phyloP scores from a whole-genome alignment of 2,888 invertebrate genomes.

The Lasioglossum pauxillum region DNA sequence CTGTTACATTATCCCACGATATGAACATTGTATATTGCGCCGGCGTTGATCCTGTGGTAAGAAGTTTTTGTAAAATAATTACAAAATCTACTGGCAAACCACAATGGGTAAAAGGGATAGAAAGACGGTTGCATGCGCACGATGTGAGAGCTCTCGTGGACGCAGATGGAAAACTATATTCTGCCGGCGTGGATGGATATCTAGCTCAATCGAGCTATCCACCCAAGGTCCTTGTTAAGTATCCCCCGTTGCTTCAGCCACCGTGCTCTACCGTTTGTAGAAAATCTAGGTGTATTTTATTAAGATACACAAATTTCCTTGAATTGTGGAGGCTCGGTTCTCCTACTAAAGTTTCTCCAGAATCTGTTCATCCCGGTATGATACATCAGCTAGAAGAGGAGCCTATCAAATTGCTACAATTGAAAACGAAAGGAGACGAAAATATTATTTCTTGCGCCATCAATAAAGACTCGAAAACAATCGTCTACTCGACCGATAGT shows the following conservation, averaged over 20 bases:
- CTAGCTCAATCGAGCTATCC: constrained; percentile 90
- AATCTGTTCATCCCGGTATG: constrained; percentile 66
- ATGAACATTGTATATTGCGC: constrained; percentile 90
- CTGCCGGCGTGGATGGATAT: constrained; percentile 93
- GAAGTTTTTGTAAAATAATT: constrained; percentile 89
- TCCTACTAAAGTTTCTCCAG: constrained; percentile 74
- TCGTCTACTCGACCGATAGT: constrained; percentile 90
- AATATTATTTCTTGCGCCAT: constrained; percentile 90
- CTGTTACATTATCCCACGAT: constrained; percentile 90
- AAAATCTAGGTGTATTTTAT: constrained; percentile 86
- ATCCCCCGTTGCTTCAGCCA: constrained; percentile 89
- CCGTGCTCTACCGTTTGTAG: constrained; percentile 86
- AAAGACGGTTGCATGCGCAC: constrained; percentile 93
- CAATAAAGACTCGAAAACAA: constrained; percentile 89
- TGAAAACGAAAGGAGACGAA: constrained; percentile 88
- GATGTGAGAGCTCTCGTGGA: constrained; percentile 92
- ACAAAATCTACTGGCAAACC: constrained; percentile 86
- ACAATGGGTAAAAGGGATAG: constrained; percentile 94
- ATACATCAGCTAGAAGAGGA: constrained; percentile 80
- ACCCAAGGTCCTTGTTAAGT: constrained; percentile 88
- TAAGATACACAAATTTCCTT: constrained; percentile 87
- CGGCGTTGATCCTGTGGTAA: constrained; percentile 93
- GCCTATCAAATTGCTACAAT: constrained; percentile 89
- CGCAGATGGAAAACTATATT: constrained; percentile 89
- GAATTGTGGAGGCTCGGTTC: constrained; percentile 88